These are phyloP conservation scores for Coleophora deauratella DNA, from an alignment of 2,888 invertebrate genomes.

Conservation along the genomic window DNA sequence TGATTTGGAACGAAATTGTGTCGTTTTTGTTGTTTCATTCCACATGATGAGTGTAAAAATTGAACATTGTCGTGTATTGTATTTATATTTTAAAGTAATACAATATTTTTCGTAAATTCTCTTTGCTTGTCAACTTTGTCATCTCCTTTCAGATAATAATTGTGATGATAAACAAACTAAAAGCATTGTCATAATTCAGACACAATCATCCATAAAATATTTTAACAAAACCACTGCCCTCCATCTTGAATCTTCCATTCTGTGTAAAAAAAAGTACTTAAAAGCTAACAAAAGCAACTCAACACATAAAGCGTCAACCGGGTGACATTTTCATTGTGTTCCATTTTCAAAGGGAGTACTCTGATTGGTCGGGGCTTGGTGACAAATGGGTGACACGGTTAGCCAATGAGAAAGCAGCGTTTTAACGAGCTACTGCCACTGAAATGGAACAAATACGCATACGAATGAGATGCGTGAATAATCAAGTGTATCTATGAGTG, in stretches of 20 bases:
- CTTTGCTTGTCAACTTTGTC: not conserved
- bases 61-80: slow-evolving; percentile 31
- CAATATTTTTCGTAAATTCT: slow-evolving; percentile 6
- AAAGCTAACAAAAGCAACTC: slow-evolving; percentile 27
- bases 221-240: slow-evolving; percentile 4
- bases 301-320: slow-evolving; percentile 38
- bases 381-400: slow-evolving; percentile 69
- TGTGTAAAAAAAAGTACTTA: slow-evolving; percentile 12
- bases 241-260: slow-evolving; percentile 18
- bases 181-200: too few species aligned
- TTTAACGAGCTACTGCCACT: slow-evolving; percentile 18
- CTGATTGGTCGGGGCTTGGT: slow-evolving; percentile 61
- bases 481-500: slow-evolving; percentile 26
- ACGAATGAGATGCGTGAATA: too few species aligned
- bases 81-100: slow-evolving; percentile 17
- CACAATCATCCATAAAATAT: too few species aligned
- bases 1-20: slow-evolving; percentile 66
- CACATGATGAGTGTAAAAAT: slow-evolving; percentile 61
- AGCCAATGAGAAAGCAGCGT: slow-evolving; percentile 41
- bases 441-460: too few species aligned
- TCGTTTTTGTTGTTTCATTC: slow-evolving; percentile 68
- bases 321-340: slow-evolving; percentile 55
- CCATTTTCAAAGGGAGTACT: slow-evolving; percentile 38
- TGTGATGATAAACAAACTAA: too few species aligned
- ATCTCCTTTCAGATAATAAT: too few species aligned